Evolutionary conservation across 2,888 invertebrate genomes (phyloP).

Genomic region (Galeopsomyia nigrocyanea): DNA sequence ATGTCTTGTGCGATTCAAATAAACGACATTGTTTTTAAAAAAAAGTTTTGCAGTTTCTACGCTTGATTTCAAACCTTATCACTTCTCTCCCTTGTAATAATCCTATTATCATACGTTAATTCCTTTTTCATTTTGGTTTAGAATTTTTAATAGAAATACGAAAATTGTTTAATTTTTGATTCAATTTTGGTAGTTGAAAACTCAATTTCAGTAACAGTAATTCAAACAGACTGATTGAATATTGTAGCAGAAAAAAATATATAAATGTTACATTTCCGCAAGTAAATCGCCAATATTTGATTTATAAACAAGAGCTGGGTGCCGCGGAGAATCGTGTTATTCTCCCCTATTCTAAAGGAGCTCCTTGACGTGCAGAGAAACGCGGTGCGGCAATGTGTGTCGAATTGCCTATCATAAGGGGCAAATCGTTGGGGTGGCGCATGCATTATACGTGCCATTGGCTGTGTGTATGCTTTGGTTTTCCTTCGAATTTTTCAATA

Average conservation of each 20-base stretch:
- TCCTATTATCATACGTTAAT: too few relatives aligned
- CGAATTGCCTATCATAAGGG: slow-evolving; percentile 50
- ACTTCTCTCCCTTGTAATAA: background rate
- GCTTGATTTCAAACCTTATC: background rate
- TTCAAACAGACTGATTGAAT: too few relatives aligned
- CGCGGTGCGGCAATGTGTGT: slow-evolving; percentile 46
- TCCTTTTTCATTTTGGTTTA: background rate
- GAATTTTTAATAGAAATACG: background rate
- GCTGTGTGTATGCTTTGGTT: slow-evolving; percentile 17
- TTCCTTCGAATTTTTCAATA: background rate
- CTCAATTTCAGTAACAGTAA: too few relatives aligned
- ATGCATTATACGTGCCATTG: slow-evolving; percentile 34
- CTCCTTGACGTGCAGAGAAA: slow-evolving; percentile 46
- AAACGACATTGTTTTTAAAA: slow-evolving; percentile 69
- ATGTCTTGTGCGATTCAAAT: slow-evolving; percentile 70
- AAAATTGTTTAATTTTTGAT: background rate
- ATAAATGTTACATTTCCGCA: too few relatives aligned
- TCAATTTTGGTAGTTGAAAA: background rate
- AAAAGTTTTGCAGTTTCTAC: slow-evolving; percentile 46
- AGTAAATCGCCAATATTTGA: slow-evolving; percentile 18
- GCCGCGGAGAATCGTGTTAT: slow-evolving; percentile 28
- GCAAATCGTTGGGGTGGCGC: slow-evolving; percentile 26
- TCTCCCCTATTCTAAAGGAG: slow-evolving; percentile 36
- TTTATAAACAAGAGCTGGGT: slow-evolving; percentile 20
- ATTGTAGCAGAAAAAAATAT: too few relatives aligned